Conservation (phyloP, 2,888 invertebrate species). For the Orthosia cruda region DNA sequence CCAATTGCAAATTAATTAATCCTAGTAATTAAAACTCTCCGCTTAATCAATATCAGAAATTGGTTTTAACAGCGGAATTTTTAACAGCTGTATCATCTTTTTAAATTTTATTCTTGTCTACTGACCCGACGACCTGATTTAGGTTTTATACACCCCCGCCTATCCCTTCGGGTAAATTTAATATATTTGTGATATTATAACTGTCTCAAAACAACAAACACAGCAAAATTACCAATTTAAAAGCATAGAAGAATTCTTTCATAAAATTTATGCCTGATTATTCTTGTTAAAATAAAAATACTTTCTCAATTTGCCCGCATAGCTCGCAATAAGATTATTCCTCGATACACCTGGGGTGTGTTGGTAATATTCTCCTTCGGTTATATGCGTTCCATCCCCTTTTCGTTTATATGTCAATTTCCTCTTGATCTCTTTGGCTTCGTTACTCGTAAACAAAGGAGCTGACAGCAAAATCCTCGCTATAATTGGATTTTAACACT, state of each 20-base stretch:
- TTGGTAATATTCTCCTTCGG: slow-evolving; percentile 19
- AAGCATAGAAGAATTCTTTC: not conserved
- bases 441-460: not conserved
- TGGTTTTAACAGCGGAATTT: not conserved
- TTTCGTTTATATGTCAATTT: slow-evolving; percentile 43
- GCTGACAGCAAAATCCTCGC: not conserved
- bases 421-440: slow-evolving; percentile 20
- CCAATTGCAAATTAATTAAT: slow-evolving; percentile 42
- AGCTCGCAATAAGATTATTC: slow-evolving; percentile 24
- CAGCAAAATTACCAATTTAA: not conserved
- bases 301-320: not conserved
- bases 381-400: not conserved
- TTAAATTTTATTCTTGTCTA: slow-evolving; percentile 30
- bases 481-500: not conserved
- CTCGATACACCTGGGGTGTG: slow-evolving; percentile 22
- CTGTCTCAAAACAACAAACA: too few species aligned
- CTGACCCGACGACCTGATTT: slow-evolving; percentile 38
- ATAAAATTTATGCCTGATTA: not conserved
- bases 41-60: slow-evolving; percentile 14
- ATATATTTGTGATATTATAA: too few species aligned
- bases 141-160: too few species aligned
- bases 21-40: slow-evolving; percentile 44
- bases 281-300: not conserved
- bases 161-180: too few species aligned
- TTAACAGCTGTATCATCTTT: slow-evolving; percentile 26